phyloP scores from a whole-genome alignment of 2,113 vertebrate genomes.

The Oreotragus oreotragus region DNA sequence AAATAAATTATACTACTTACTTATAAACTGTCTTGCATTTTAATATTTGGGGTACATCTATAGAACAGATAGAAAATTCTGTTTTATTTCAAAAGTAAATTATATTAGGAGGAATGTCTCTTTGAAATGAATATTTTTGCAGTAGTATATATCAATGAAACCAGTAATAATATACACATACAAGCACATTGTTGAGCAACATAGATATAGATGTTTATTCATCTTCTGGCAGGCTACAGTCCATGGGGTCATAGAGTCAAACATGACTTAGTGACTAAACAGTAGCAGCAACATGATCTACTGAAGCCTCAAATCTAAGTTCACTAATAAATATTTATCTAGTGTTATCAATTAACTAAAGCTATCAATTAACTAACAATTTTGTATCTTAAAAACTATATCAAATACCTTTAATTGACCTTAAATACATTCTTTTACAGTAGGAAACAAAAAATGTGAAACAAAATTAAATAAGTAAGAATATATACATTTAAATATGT shows the following conservation, averaged over 20 bases:
- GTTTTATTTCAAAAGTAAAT: not conserved
- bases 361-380: too few relatives aligned
- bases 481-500: not conserved
- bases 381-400: not conserved
- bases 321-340: not conserved
- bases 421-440: not conserved
- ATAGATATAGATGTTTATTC: not conserved
- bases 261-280: not conserved
- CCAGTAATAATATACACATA: not conserved
- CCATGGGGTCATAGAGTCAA: not conserved
- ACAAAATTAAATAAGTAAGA: not conserved
- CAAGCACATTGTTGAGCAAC: not conserved
- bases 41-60: not conserved
- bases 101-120: not conserved
- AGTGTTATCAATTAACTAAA: too few relatives aligned
- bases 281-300: not conserved
- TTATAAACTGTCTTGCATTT: not conserved
- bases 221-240: not conserved
- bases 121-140: not conserved
- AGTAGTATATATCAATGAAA: not conserved
- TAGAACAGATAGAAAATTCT: not conserved
- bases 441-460: not conserved
- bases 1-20: not conserved
- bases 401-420: not conserved
- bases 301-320: not conserved